Conservation (phyloP, 2,113 vertebrate species). For the Anguilla rostrata region DNA sequence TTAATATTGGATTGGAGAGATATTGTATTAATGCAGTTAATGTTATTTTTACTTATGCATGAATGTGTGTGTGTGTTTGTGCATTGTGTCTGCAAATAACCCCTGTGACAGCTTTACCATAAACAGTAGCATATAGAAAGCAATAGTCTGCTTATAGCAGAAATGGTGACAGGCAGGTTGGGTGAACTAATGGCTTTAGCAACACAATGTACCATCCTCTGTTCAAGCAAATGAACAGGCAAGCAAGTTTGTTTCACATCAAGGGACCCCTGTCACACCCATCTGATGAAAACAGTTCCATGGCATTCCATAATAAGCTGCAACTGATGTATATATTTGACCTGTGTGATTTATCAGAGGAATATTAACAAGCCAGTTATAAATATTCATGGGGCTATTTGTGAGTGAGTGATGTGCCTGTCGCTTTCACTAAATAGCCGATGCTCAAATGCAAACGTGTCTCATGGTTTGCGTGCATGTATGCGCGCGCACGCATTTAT, state of each 20-base stretch:
- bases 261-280: background rate
- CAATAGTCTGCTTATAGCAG: too few relatives aligned
- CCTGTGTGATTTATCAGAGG: slow-evolving; percentile 40
- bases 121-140: too few relatives aligned
- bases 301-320: slow-evolving; percentile 14
- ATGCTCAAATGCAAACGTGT: slow-evolving; percentile 39
- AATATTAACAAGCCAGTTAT: slow-evolving; percentile 49
- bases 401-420: slow-evolving; percentile 49
- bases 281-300: slow-evolving; percentile 24
- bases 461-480: background rate
- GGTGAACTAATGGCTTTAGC: too few relatives aligned
- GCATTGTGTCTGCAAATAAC: too few relatives aligned
- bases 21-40: too few relatives aligned
- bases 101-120: too few relatives aligned
- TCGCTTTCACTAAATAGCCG: slow-evolving; percentile 29
- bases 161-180: too few relatives aligned
- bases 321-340: slow-evolving; percentile 42
- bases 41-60: too few relatives aligned
- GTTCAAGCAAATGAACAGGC: background rate
- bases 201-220: too few relatives aligned
- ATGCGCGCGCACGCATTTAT: too few relatives aligned
- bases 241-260: background rate
- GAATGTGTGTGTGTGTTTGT: too few relatives aligned
- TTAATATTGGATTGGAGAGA: too few relatives aligned
- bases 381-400: slow-evolving; percentile 50